Evolutionary conservation across 2,797 vertebrate species (phyloP), one percentile per base, ranked within the genome.

Genomic region (Tokudaia tokunoshimensis): DNA sequence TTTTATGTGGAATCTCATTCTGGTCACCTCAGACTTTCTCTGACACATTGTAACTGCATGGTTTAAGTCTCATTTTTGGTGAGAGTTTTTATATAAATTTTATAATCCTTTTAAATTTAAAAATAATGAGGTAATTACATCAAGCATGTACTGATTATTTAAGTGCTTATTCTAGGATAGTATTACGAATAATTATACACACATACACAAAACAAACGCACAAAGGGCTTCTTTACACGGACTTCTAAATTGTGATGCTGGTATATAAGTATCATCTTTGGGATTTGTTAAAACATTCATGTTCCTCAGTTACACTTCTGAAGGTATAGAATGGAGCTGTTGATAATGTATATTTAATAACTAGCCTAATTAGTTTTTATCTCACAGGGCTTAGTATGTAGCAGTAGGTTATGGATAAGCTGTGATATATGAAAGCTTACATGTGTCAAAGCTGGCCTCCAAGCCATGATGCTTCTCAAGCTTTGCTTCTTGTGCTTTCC

Each of bases 331-430:
- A 15, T 74, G 14, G 47, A n/a, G 1, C 52, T 31, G 70, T 14
- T 44, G 59, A 44, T n/a, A 80, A 14, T 88, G 22, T 89, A 24
- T 93, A 95, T 95, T 80, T 94, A 86, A n/a, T 94, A 82, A 94
- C 31, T 86, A 34, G 22, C 59, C 65, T 63, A 83, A 82, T 67
- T 85, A n/a, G 37, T 95, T 91, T 95, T 95, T 95, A 89, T n/a
- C 65, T 97, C 50, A 91, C 10, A 79, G 31, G 14, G 37, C 94
- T 85, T 50, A 96, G 84, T 83, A 41, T 94, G 14, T 92, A 83
- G 29, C 96, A 19, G 65, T 79, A 91, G 95, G 92, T 86, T 96
- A 65, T 83, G 86, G 63, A 83, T 95, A 88, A 92, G 67, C 80
- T 87, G 93, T 91, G 63, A 92, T 44, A 13, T 72, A 63, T 20